Evolutionary conservation across 92 coral and sea anemone genomes (phyloP), one percentile per base, ranked within the genome.

Genomic region (Hydrozoanthus gracilis): DNA sequence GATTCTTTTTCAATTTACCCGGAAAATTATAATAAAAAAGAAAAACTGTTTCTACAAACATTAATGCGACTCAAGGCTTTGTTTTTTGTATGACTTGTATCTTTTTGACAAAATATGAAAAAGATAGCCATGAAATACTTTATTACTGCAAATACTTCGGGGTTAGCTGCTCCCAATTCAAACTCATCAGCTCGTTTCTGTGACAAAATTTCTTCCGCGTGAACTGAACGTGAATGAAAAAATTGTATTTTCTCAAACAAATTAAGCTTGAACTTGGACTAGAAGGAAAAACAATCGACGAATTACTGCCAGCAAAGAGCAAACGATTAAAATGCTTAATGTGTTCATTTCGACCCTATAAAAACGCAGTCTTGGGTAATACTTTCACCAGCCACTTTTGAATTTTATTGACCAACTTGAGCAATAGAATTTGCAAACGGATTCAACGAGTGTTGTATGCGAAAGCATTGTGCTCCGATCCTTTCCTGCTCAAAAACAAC

Each of bases 1-100:
- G 85, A 6, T 65, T 80, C 60, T 39, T 80, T 12, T 48, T 27
- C 47, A 80, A 80, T 47, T 11, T 47, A 35, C 3, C 50, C 83
- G 51, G 44, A 78, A 78, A 78, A 77, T 27, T 54, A 48, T 15
- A 78, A 65, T 47, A 48, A 47, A 66, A 27, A 65, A 80, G 74
- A 80, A 80, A 49, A 16, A 66, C 45, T 18, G 9, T 14, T 17
- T 62, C 61, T 65, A 64, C 55, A 66, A 58, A 61, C 44, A 47
- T n/a, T 13, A 45, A n/a, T 61, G 58, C 47, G 47, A 13, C 80
- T 61, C 44, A 79, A 64, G 13, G 35, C 56, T 64, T 79, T 58
- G 55, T 44, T 78, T 27, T 62, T 17, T 39, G 12, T 17, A 35
- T 6, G 11, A 20, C 10, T 60, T 67, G 48, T 62, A 17, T 46